These are phyloP conservation scores for Leptopilina syphax DNA, from an alignment of 2,888 invertebrate species.

Conservation along the genomic window DNA sequence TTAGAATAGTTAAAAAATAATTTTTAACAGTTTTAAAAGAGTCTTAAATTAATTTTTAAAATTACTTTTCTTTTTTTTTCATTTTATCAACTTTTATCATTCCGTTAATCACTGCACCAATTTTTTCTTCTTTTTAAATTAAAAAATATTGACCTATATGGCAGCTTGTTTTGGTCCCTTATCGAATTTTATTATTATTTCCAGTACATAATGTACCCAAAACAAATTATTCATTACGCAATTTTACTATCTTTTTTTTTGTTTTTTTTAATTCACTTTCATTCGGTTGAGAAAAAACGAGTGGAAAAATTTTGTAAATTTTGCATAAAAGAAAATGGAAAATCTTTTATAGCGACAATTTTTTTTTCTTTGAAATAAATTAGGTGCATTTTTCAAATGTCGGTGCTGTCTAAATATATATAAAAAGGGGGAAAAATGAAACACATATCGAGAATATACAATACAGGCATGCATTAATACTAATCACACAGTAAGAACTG, in stretches of 20 bases:
- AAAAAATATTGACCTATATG: conserved; percentile 59
- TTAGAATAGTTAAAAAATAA: not conserved
- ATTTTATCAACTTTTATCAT: not conserved
- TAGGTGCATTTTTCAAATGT: conserved; percentile 15
- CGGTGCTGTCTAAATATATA: not conserved
- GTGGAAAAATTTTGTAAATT: conserved; percentile 6
- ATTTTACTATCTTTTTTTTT: not conserved
- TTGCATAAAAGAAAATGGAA: not conserved
- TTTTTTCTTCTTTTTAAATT: conserved; percentile 38
- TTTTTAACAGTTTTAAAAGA: not conserved
- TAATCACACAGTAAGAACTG: conserved; percentile 31
- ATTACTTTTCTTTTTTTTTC: not conserved
- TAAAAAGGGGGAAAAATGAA: not conserved
- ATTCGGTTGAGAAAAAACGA: conserved; percentile 16
- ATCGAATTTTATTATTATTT: conserved; percentile 53
- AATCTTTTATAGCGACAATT: no score
- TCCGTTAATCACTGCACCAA: conserved; percentile 12
- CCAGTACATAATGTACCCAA: no score
- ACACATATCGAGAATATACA: conserved; percentile 16
- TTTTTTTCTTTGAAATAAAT: not conserved
- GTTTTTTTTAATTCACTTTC: conserved; percentile 6
- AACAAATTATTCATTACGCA: conserved; percentile 7
- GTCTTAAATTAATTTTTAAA: conserved; percentile 13
- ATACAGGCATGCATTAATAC: conserved; percentile 29
- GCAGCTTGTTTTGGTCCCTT: conserved; percentile 58